phyloP scores from a whole-genome alignment of 2,888 invertebrate species.

The Hermaeophaga mercurialis region DNA sequence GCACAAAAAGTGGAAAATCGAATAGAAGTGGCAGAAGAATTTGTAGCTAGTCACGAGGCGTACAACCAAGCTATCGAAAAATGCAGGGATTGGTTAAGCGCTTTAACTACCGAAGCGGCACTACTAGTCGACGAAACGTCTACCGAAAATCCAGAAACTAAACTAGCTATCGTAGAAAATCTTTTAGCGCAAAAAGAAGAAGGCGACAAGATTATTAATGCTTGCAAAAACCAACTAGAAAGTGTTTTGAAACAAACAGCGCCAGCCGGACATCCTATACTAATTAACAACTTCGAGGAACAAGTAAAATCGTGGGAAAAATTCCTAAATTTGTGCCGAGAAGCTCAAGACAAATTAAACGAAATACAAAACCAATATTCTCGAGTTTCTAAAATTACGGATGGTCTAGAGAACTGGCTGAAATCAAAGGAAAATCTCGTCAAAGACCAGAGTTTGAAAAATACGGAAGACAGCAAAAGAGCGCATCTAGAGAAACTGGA shows the following conservation, averaged over 20 bases:
- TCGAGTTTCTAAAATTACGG: conserved; percentile 78
- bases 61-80: conserved; percentile 83
- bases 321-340: conserved; percentile 72
- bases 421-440: conserved; percentile 83
- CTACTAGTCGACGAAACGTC: conserved; percentile 78
- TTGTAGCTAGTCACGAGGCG: conserved; percentile 81
- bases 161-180: conserved; percentile 75
- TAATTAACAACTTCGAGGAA: conserved; percentile 75
- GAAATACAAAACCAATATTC: conserved; percentile 81
- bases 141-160: conserved; percentile 77
- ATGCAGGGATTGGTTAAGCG: conserved; percentile 80
- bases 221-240: conserved; percentile 73
- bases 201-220: conserved; percentile 72
- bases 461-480: conserved; percentile 81
- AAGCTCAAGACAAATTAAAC: conserved; percentile 73
- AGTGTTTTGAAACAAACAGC: conserved; percentile 79
- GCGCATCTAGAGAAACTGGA: conserved; percentile 78
- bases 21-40: conserved; percentile 69
- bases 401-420: conserved; percentile 82
- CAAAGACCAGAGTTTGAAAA: conserved; percentile 88
- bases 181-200: conserved; percentile 74
- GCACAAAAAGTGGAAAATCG: conserved; percentile 70
- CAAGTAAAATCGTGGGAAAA: conserved; percentile 76
- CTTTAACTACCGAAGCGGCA: conserved; percentile 78
- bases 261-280: conserved; percentile 73